Conservation (phyloP, 2,797 vertebrate genomes). For the Pelochelys cantorii region DNA sequence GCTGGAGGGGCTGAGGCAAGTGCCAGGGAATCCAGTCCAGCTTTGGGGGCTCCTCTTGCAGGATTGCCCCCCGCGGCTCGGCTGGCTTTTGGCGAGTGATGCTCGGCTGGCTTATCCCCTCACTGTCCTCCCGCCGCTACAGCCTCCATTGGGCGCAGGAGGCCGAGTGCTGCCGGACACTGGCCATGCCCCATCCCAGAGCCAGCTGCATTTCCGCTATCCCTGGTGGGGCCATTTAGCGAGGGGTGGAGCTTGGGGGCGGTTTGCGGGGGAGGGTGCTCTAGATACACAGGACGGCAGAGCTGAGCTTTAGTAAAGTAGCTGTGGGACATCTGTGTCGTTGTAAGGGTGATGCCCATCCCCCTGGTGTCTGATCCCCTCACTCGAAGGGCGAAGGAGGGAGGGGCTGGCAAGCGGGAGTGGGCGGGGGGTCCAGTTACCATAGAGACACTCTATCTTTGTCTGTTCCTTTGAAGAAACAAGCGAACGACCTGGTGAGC, state of each 20-base stretch:
- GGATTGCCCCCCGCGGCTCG: background rate
- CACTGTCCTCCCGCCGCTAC: rapidly evolving
- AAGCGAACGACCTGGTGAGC: conserved; percentile 94
- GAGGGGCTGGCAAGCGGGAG: background rate
- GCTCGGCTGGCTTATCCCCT: background rate
- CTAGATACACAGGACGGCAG: too few species aligned
- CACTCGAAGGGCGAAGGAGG: background rate
- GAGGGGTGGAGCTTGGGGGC: background rate
- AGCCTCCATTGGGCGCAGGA: background rate
- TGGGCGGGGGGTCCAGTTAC: background rate
- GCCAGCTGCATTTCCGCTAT: background rate
- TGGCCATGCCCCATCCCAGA: background rate
- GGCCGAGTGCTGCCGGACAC: background rate
- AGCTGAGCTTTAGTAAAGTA: background rate
- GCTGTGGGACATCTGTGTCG: background rate
- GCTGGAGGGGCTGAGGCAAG: too few species aligned
- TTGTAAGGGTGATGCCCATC: background rate
- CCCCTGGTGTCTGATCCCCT: background rate
- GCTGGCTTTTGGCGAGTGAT: background rate
- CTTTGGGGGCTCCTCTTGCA: background rate
- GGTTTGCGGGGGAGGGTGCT: background rate
- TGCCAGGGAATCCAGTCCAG: too few species aligned
- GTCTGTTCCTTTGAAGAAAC: conserved; percentile 83
- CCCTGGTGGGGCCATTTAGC: background rate
- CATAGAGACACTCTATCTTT: background rate